These are phyloP conservation scores for Platycheirus albimanus DNA, from an alignment of 2,888 invertebrate species.

Conservation along the genomic window DNA sequence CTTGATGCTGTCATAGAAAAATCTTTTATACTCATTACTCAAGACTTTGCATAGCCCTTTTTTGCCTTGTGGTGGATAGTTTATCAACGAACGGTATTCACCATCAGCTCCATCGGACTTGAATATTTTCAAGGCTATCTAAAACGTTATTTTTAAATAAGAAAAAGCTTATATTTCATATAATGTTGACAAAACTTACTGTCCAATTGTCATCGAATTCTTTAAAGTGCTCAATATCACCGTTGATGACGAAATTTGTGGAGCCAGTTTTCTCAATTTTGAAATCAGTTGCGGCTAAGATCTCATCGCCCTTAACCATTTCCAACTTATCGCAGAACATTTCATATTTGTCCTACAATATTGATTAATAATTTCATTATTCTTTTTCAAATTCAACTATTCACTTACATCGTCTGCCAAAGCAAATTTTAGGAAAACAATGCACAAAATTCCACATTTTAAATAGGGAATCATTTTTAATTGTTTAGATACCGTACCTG, in stretches of 20 bases:
- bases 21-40: slow-evolving; percentile 76
- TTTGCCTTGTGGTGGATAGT: slow-evolving; percentile 59
- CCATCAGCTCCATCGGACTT: slow-evolving; percentile 60
- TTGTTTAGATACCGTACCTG: not conserved
- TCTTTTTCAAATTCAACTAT: not conserved
- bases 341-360: slow-evolving; percentile 36
- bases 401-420: slow-evolving; percentile 1
- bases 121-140: slow-evolving; percentile 75
- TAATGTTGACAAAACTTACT: slow-evolving; percentile 71
- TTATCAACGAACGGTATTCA: slow-evolving; percentile 65
- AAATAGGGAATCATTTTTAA: not conserved
- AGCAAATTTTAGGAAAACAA: not conserved
- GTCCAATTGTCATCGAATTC: slow-evolving; percentile 78
- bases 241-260: slow-evolving; percentile 75
- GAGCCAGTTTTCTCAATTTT: slow-evolving; percentile 72
- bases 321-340: slow-evolving; percentile 73
- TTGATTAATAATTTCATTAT: not conserved
- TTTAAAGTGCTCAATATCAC: slow-evolving; percentile 75
- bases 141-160: not conserved
- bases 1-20: slow-evolving; percentile 77
- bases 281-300: slow-evolving; percentile 73
- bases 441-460: not conserved
- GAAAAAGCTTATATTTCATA: not conserved
- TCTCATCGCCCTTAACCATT: slow-evolving; percentile 63
- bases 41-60: slow-evolving; percentile 76